Conservation (phyloP, 1,140 invertebrate genomes). For the Neodiprion virginianus region DNA sequence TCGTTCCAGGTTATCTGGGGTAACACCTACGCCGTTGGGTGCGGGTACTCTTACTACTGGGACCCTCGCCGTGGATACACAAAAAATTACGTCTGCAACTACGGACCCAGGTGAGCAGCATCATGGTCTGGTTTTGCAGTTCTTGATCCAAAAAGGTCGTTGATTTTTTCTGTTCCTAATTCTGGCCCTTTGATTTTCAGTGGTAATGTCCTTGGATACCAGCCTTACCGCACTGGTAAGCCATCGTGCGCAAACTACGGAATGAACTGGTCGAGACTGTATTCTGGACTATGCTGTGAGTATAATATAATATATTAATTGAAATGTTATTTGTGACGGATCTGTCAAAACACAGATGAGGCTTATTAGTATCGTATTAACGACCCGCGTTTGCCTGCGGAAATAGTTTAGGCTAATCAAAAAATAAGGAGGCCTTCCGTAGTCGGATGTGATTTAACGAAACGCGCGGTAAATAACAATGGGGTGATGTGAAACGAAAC, state of each 20-base stretch:
- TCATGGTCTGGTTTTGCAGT: slow-evolving; percentile 13
- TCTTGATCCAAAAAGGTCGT: slow-evolving; percentile 6
- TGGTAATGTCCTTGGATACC: slow-evolving; percentile 78
- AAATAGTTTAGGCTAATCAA: no score
- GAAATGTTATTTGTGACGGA: no score
- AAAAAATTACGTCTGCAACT: slow-evolving; percentile 87
- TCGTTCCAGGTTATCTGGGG: slow-evolving; percentile 75
- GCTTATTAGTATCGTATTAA: no score
- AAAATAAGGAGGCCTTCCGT: no score
- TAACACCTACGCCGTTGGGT: slow-evolving; percentile 79
- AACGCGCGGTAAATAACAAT: no score
- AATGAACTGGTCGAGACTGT: slow-evolving; percentile 73
- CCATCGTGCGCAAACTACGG: slow-evolving; percentile 75
- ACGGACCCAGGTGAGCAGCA: slow-evolving; percentile 75
- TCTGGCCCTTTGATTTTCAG: slow-evolving; percentile 49
- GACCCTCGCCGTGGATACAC: slow-evolving; percentile 73
- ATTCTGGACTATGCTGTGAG: slow-evolving; percentile 80
- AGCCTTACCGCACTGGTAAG: slow-evolving; percentile 77
- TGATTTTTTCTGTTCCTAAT: background rate
- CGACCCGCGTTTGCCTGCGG: no score
- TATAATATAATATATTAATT: slow-evolving; percentile 32
- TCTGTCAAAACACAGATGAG: no score
- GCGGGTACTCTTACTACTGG: slow-evolving; percentile 82
- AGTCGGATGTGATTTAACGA: no score
- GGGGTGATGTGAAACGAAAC: no score